Percentiles rank a stretch among this genome's conserved stretches.
phyloP scores from a whole-genome alignment of 2,888 invertebrate genomes.

The Rutpela maculata region DNA sequence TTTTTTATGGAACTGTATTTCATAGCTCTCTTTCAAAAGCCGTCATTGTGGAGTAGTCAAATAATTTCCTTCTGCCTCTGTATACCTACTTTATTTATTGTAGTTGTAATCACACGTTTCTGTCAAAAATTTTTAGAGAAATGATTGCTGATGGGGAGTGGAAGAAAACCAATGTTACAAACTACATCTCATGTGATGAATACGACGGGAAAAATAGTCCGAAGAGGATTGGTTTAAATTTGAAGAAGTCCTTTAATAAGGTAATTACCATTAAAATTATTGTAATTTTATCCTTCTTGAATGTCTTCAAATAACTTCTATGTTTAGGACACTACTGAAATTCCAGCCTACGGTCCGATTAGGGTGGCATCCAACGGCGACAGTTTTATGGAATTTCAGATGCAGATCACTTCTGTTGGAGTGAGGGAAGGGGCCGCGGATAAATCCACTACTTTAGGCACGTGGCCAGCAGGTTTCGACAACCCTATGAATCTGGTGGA shows the following conservation, averaged over 20 bases:
- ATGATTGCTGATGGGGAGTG: constrained; percentile 84
- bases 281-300: background rate
- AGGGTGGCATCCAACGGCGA: constrained; percentile 81
- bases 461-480: constrained; percentile 86
- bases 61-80: background rate
- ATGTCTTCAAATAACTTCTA: constrained; percentile 3
- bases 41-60: background rate
- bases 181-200: constrained; percentile 86
- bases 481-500: constrained; percentile 81
- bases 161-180: constrained; percentile 80
- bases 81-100: background rate
- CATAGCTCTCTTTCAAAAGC: background rate
- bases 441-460: constrained; percentile 82
- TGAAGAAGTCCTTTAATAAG: constrained; percentile 82
- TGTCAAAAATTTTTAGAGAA: constrained; percentile 75
- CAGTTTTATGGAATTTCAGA: constrained; percentile 85
- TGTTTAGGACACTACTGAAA: constrained; percentile 73
- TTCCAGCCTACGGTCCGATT: constrained; percentile 83
- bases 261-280: constrained; percentile 62
- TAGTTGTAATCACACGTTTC: background rate
- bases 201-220: constrained; percentile 87
- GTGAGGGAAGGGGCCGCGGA: constrained; percentile 85
- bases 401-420: constrained; percentile 82
- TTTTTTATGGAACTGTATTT: background rate
- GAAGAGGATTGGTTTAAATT: constrained; percentile 80